Percentiles rank a stretch among this genome's conserved stretches.
Evolutionary conservation across 2,113 vertebrate species (phyloP).

Genomic region (Jacana jacana): DNA sequence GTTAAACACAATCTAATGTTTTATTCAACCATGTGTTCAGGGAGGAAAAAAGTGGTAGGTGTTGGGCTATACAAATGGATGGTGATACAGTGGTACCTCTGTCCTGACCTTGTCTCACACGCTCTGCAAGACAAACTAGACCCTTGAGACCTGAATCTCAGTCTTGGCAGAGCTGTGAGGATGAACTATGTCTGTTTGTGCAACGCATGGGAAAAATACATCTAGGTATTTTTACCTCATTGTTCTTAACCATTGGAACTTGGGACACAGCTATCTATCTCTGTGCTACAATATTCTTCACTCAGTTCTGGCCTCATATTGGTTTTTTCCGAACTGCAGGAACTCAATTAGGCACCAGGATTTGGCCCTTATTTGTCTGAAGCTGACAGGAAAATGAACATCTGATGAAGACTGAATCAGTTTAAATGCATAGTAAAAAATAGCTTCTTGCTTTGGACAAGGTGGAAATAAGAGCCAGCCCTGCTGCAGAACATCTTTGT

Average conservation of each 20-base stretch:
- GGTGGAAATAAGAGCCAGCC: neutral
- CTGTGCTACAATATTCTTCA: neutral
- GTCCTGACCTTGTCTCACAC: neutral
- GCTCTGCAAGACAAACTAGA: neutral
- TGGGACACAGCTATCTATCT: neutral
- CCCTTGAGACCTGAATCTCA: neutral
- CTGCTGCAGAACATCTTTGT: neutral
- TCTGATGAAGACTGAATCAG: neutral
- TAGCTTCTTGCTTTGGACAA: neutral
- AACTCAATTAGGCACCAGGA: neutral
- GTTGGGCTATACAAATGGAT: neutral
- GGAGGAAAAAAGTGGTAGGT: neutral
- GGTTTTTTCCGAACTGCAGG: neutral
- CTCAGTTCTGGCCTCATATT: neutral
- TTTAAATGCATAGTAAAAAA: neutral
- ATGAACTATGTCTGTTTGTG: neutral
- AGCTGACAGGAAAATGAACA: neutral
- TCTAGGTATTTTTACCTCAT: neutral
- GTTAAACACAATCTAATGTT: neutral
- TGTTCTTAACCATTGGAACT: neutral
- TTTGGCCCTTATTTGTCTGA: constrained; percentile 6
- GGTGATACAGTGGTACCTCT: neutral
- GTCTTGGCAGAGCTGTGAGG: neutral
- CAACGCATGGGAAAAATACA: neutral
- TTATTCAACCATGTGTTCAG: neutral